phyloP scores from a whole-genome alignment of 2,888 invertebrate species.

The Ichneumoninae sp. region DNA sequence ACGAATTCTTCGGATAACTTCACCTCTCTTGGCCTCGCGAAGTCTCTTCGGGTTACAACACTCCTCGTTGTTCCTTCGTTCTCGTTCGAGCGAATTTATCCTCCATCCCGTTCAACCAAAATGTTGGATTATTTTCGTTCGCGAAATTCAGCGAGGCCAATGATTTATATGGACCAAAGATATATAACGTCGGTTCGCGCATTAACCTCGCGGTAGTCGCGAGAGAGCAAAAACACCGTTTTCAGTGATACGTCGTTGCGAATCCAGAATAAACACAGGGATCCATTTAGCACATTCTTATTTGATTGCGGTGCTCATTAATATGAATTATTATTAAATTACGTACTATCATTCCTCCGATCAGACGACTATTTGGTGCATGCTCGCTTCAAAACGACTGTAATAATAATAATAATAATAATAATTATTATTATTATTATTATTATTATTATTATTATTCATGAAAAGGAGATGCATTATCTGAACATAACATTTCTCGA shows the following conservation, averaged over 20 bases:
- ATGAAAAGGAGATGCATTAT: too few species aligned
- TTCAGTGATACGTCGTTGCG: conserved; percentile 22
- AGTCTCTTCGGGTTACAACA: conserved; percentile 37
- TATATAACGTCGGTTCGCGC: conserved; percentile 5
- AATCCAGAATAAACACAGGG: conserved; percentile 9
- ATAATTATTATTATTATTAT: too few species aligned
- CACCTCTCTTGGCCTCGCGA: conserved; percentile 59
- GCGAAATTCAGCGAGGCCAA: conserved; percentile 36
- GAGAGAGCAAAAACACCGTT: conserved; percentile 21
- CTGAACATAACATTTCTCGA: too few species aligned
- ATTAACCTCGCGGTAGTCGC: conserved; percentile 18
- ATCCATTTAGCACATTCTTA: conserved; percentile 25
- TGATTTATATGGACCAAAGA: background rate
- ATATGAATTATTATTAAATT: background rate
- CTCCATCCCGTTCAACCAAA: conserved; percentile 16
- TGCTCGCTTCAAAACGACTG: too few species aligned
- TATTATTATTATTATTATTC: too few species aligned
- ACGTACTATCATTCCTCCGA: too few species aligned
- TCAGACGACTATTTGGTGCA: too few species aligned
- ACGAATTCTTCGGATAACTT: conserved; percentile 69
- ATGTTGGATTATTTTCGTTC: conserved; percentile 52
- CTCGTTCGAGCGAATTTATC: background rate
- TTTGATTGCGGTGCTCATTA: conserved; percentile 20
- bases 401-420: too few species aligned
- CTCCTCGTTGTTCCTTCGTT: conserved; percentile 20